A percentile compares a stretch with the other conserved stretches of the same genome.
These are phyloP conservation scores for Diprion similis DNA, from an alignment of 1,140 invertebrate species.

Conservation along the genomic window DNA sequence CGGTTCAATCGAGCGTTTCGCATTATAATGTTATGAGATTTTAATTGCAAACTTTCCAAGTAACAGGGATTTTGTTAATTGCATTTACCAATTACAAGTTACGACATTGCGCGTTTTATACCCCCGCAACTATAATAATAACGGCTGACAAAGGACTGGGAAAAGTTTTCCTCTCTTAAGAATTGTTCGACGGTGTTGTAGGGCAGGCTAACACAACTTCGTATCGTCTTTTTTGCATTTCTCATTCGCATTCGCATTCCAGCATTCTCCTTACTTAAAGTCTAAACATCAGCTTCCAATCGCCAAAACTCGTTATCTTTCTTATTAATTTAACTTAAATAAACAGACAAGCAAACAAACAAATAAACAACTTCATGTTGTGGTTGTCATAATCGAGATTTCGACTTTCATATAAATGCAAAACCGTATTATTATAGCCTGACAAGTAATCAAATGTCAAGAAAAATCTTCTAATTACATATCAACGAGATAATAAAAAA, in stretches of 20 bases:
- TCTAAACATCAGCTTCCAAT: neutral
- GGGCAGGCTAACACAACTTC: neutral
- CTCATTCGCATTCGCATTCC: neutral
- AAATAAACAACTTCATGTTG: too few relatives aligned
- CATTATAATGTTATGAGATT: slow-evolving; percentile 4
- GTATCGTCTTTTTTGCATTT: neutral
- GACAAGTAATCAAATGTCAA: neutral
- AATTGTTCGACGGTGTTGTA: neutral
- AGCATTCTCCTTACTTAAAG: neutral
- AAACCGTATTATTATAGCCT: neutral
- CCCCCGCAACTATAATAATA: neutral
- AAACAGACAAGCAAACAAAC: neutral
- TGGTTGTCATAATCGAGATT: neutral
- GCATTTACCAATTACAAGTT: slow-evolving; percentile 2
- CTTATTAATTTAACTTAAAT: neutral
- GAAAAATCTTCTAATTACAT: neutral
- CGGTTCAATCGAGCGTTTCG: neutral
- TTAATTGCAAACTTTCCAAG: neutral
- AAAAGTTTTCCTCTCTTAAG: neutral
- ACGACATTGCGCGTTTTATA: neutral
- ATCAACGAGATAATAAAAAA: neutral
- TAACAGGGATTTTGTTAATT: neutral
- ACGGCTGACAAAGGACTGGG: neutral
- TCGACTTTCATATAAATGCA: neutral
- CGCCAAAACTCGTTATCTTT: neutral